Evolutionary conservation across 2,888 invertebrate genomes (phyloP).

Genomic region (Trypoxylon attenuatum): DNA sequence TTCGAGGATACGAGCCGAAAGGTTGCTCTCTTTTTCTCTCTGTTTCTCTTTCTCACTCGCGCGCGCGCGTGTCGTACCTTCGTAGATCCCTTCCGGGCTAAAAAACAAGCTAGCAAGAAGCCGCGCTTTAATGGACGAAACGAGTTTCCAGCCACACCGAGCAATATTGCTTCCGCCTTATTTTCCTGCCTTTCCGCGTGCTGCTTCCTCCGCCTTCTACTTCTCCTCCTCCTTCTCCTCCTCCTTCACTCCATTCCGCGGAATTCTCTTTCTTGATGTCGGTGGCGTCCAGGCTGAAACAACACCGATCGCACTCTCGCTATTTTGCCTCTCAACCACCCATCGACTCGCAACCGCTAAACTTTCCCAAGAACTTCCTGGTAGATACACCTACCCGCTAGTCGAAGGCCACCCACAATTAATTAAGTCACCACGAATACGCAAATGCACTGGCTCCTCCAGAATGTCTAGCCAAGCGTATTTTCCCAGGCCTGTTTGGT

Average conservation of each 20-base stretch:
- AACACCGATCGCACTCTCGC: constrained; percentile 51
- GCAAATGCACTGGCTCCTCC: too few species aligned
- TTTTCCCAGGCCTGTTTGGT: constrained; percentile 6
- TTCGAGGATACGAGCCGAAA: constrained; percentile 37
- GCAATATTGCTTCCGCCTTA: constrained; percentile 67
- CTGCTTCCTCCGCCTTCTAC: background rate
- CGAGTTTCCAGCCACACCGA: constrained; percentile 66
- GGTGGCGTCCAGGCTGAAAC: too few species aligned
- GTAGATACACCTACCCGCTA: too few species aligned
- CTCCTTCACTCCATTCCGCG: background rate
- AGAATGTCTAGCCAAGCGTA: too few species aligned
- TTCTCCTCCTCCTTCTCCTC: background rate
- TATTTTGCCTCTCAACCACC: constrained; percentile 2
- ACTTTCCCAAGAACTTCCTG: too few species aligned
- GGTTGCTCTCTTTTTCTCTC: background rate
- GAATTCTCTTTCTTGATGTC: too few species aligned
- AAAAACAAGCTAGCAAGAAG: constrained; percentile 54
- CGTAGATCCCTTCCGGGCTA: constrained; percentile 36
- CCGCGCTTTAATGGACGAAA: constrained; percentile 70
- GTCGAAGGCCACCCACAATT: too few species aligned
- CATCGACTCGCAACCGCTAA: too few species aligned
- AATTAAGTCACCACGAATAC: too few species aligned
- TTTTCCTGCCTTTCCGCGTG: constrained; percentile 30
- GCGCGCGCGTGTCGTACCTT: too few species aligned
- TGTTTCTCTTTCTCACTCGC: too few species aligned